Conservation (phyloP, 2,113 vertebrate genomes). For the Fulmarus glacialis region DNA sequence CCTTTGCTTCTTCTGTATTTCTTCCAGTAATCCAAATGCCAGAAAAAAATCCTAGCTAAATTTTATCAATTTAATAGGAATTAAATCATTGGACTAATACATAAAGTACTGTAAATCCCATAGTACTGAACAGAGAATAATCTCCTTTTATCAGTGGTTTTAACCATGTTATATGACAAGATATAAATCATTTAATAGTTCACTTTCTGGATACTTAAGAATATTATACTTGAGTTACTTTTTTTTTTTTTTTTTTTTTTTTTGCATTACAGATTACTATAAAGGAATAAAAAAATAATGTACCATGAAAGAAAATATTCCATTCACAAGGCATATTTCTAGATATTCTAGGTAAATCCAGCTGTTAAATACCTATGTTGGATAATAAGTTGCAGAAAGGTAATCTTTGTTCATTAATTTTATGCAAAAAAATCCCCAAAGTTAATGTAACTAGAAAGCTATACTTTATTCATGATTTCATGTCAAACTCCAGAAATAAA, state of each 20-base stretch:
- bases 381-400: neutral
- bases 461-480: neutral
- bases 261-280: neutral
- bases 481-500: neutral
- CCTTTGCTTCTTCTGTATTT: neutral
- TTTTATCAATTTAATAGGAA: neutral
- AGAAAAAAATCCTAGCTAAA: neutral
- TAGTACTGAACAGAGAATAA: neutral
- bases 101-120: neutral
- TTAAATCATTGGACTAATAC: neutral
- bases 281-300: neutral
- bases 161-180: neutral
- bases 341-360: neutral
- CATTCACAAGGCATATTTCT: neutral
- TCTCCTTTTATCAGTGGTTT: neutral
- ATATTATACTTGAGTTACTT: neutral
- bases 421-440: neutral
- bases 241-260: neutral
- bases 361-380: neutral
- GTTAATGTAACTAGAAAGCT: neutral
- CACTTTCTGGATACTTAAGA: neutral
- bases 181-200: neutral
- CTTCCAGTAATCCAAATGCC: neutral
- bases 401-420: neutral
- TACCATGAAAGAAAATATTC: neutral